These are phyloP conservation scores for Coenonympha glycerion DNA, from an alignment of 2,888 invertebrate species.

Conservation along the genomic window DNA sequence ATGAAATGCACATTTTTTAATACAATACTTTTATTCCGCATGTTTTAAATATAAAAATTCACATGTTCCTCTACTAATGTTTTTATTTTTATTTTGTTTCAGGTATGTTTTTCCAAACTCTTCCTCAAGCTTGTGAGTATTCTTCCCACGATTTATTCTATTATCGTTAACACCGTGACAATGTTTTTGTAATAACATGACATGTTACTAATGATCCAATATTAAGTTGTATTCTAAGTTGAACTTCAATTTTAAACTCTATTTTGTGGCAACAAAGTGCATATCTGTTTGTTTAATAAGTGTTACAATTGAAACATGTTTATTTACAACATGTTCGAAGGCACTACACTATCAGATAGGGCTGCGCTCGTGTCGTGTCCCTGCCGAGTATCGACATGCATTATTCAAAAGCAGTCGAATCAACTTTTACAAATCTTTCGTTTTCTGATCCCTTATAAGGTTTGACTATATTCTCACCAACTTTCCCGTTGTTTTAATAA, in stretches of 20 bases:
- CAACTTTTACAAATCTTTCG: constrained; percentile 10
- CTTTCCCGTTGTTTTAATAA: constrained; percentile 3
- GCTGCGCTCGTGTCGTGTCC: constrained; percentile 1
- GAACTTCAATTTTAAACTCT: constrained; percentile 7
- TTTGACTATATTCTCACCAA: not conserved
- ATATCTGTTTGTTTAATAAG: not conserved
- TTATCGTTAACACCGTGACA: constrained; percentile 10
- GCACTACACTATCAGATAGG: constrained; percentile 16
- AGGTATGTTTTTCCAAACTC: constrained; percentile 14
- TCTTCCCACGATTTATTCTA: not conserved
- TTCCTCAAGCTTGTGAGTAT: not conserved
- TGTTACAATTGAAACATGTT: constrained; percentile 13
- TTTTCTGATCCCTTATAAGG: constrained; percentile 1
- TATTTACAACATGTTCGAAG: constrained; percentile 23
- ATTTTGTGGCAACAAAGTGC: not conserved
- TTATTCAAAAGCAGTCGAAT: constrained; percentile 20
- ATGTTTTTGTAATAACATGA: constrained; percentile 16
- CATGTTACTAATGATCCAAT: constrained; percentile 13
- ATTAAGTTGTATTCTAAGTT: not conserved
- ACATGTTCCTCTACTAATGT: not conserved
- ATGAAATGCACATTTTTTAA: too few relatives aligned
- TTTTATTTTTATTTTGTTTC: constrained; percentile 17
- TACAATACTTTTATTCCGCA: too few relatives aligned
- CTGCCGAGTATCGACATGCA: constrained; percentile 13
- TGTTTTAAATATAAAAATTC: too few relatives aligned